phyloP scores from a whole-genome alignment of 2,113 vertebrate species.

The Loxodonta africana region DNA sequence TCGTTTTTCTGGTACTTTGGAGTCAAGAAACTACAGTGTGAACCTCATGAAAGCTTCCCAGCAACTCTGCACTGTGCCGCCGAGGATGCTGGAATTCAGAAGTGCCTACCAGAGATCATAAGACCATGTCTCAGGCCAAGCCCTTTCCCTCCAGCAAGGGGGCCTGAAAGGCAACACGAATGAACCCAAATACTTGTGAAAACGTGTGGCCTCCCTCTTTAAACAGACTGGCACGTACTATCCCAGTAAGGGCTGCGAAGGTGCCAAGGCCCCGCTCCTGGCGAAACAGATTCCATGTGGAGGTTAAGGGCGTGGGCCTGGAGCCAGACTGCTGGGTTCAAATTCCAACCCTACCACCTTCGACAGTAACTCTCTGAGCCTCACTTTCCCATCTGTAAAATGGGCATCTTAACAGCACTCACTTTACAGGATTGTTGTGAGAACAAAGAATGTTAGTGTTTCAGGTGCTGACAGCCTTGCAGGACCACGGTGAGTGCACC shows the following conservation, averaged over 20 bases:
- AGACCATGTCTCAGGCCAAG: rapidly evolving
- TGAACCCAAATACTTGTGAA: not conserved
- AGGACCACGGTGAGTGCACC: not conserved
- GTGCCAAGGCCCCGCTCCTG: rapidly evolving
- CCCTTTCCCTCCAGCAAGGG: not conserved
- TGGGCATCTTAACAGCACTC: rapidly evolving
- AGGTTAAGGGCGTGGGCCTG: not conserved
- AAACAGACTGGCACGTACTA: not conserved
- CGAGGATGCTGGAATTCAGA: not conserved
- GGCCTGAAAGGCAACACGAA: not conserved
- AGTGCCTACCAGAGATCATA: not conserved
- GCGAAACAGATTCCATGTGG: not conserved
- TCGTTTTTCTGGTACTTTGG: too few relatives aligned
- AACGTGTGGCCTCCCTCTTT: not conserved
- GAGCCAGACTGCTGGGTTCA: not conserved
- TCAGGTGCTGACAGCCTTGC: rapidly evolving
- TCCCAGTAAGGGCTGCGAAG: not conserved
- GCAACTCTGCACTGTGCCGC: not conserved
- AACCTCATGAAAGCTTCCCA: not conserved
- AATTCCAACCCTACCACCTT: not conserved
- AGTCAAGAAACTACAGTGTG: not conserved
- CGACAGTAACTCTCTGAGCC: not conserved
- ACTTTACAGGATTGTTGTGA: rapidly evolving
- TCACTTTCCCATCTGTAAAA: not conserved
- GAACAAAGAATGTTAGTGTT: not conserved